Conservation (phyloP, 2,888 invertebrate genomes). For the Calephelis perditalis region DNA sequence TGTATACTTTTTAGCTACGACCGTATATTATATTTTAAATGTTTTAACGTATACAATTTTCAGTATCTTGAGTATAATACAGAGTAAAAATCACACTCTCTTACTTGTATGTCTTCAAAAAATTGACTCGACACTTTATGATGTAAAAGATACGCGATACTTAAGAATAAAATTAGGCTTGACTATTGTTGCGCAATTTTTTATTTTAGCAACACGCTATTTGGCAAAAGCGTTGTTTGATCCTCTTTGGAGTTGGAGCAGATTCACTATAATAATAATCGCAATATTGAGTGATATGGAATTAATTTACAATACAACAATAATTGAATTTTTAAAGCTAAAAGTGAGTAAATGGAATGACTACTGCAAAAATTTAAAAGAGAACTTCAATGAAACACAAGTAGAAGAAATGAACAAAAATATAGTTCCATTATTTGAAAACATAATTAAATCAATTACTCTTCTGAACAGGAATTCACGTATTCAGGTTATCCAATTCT, state of each 20-base stretch:
- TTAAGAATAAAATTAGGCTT: not conserved
- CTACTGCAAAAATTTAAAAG: not conserved
- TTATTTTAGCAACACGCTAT: not conserved
- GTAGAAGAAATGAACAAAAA: not conserved
- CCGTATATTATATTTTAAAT: not conserved
- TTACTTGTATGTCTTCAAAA: not conserved
- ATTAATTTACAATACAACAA: not conserved
- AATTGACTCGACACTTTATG: not conserved
- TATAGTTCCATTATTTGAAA: not conserved
- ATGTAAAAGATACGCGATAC: not conserved
- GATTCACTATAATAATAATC: not conserved
- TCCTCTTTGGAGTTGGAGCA: not conserved
- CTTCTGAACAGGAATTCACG: not conserved
- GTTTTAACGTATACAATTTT: not conserved
- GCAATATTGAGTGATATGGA: not conserved
- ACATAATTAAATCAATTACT: not conserved
- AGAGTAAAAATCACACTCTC: not conserved
- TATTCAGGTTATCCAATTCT: not conserved
- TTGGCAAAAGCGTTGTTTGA: not conserved
- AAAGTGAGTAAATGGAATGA: not conserved
- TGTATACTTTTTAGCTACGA: not conserved
- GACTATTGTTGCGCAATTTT: not conserved
- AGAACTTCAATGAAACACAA: not conserved
- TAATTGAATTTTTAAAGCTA: not conserved
- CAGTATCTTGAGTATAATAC: not conserved